Conservation (phyloP, 2,888 invertebrate species). For the Physocephala rufipes region DNA sequence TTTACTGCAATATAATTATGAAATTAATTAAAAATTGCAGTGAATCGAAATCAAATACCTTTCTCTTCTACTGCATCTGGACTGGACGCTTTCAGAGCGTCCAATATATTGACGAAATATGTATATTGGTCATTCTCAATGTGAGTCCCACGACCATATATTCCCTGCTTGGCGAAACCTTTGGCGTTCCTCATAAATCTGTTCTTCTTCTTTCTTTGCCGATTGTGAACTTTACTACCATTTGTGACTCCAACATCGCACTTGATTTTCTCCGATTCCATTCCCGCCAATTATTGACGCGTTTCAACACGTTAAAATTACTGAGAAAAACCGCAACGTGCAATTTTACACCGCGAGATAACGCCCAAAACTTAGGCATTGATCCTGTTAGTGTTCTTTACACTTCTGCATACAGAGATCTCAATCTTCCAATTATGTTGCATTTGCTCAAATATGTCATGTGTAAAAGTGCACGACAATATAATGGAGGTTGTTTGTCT, state of each 20-base stretch:
- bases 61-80: conserved; percentile 78
- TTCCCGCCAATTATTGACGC: not conserved
- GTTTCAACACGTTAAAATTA: too few species aligned
- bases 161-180: conserved; percentile 79
- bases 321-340: too few species aligned
- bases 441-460: not conserved
- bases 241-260: too few species aligned
- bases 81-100: conserved; percentile 73
- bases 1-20: conserved; percentile 49
- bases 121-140: conserved; percentile 78
- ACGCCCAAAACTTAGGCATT: too few species aligned
- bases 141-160: conserved; percentile 75
- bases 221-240: conserved; percentile 32
- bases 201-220: conserved; percentile 53
- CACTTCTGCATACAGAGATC: too few species aligned
- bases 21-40: not conserved
- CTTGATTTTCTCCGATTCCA: conserved; percentile 33
- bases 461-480: too few species aligned
- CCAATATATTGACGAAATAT: conserved; percentile 80
- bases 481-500: too few species aligned
- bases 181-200: conserved; percentile 73
- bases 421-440: not conserved
- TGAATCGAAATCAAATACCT: conserved; percentile 67
- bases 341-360: too few species aligned
- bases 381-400: too few species aligned